Evolutionary conservation across 2,888 invertebrate species (phyloP).

Genomic region (Harpagoxenus sublaevis): DNA sequence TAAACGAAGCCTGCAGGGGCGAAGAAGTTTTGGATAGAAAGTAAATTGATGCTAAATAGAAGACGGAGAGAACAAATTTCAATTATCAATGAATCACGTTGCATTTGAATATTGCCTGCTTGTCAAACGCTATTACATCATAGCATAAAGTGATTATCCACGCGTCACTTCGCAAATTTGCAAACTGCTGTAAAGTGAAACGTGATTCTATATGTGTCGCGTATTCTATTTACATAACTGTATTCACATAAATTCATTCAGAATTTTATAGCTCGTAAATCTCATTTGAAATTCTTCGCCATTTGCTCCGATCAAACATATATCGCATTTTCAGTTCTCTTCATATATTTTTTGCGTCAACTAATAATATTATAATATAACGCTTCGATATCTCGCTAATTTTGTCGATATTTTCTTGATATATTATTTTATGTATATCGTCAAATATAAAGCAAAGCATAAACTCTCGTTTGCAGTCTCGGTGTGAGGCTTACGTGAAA

Average conservation of each 20-base stretch:
- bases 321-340: not conserved
- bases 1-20: not conserved
- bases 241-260: not conserved
- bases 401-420: not conserved
- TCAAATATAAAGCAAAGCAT: not conserved
- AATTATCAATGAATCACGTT: not conserved
- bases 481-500: slow-evolving; percentile 3
- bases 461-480: slow-evolving; percentile 12
- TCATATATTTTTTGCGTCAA: not conserved
- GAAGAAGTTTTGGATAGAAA: not conserved
- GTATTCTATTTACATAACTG: too few relatives aligned
- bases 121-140: slow-evolving; percentile 1
- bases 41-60: not conserved
- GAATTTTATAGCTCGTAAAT: not conserved
- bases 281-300: not conserved
- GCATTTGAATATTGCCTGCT: slow-evolving; percentile 6
- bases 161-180: not conserved
- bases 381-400: not conserved
- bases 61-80: not conserved
- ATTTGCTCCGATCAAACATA: not conserved
- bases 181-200: not conserved
- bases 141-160: not conserved
- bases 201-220: not conserved
- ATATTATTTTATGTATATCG: not conserved
- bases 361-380: not conserved